Percentiles rank a stretch among this genome's conserved stretches.
phyloP scores from a whole-genome alignment of 2,113 vertebrate species.

The Larimichthys polyactis region DNA sequence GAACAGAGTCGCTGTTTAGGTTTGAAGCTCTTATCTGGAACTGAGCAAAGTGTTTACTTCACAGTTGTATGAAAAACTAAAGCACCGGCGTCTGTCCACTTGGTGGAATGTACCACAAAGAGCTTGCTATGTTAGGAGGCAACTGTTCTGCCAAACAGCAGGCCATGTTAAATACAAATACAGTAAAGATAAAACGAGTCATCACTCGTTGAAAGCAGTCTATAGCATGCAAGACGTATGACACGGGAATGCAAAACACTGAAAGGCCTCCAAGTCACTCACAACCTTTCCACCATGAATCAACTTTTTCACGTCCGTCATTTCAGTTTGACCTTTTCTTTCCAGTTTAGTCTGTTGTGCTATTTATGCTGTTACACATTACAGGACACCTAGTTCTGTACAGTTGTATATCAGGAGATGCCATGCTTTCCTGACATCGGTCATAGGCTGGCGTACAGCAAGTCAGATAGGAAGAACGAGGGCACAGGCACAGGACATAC shows the following conservation, averaged over 20 bases:
- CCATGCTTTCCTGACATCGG: constrained; percentile 32
- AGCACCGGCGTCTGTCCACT: constrained; percentile 13
- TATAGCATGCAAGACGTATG: neutral
- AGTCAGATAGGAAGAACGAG: constrained; percentile 3
- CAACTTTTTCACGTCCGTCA: constrained; percentile 38
- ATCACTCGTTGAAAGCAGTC: neutral
- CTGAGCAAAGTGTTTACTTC: constrained; percentile 36
- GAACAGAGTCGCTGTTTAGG: constrained; percentile 31
- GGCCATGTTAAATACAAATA: neutral
- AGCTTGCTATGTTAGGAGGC: neutral
- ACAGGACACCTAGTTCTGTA: constrained; percentile 5
- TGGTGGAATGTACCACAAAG: neutral
- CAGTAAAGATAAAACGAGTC: neutral
- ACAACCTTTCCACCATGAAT: constrained; percentile 42
- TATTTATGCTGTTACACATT: constrained; percentile 49
- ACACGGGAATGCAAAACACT: neutral
- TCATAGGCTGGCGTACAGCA: constrained; percentile 6
- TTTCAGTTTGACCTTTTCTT: constrained; percentile 61
- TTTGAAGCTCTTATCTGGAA: constrained; percentile 66
- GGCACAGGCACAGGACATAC: neutral
- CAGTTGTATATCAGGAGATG: constrained; percentile 62
- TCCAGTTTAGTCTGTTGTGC: constrained; percentile 43
- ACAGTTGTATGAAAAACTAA: neutral
- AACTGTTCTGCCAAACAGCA: neutral
- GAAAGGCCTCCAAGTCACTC: neutral